Percentiles rank a stretch among this genome's conserved stretches.
Conservation (phyloP, 2,888 invertebrate genomes). For the Athripsodes cinereus region DNA sequence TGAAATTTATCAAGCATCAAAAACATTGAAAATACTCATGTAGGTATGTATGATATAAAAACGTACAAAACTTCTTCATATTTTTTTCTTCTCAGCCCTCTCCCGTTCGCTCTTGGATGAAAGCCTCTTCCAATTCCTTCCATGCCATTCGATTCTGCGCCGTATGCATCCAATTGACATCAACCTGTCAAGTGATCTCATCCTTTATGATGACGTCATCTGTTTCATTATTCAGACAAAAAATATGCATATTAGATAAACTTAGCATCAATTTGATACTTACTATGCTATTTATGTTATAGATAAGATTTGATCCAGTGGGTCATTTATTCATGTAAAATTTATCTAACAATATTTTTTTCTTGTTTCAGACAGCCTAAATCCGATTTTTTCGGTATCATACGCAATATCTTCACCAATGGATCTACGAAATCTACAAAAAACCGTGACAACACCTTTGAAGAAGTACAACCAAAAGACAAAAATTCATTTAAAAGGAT, state of each 20-base stretch:
- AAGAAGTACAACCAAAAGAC: neutral
- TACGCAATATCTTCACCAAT: conserved; percentile 12
- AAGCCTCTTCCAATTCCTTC: neutral
- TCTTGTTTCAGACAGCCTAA: conserved; percentile 15
- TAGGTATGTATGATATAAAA: too few relatives aligned
- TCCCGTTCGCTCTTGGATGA: neutral
- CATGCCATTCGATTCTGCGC: neutral
- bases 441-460: neutral
- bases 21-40: too few relatives aligned
- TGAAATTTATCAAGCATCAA: too few relatives aligned
- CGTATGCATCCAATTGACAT: too few relatives aligned
- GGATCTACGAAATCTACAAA: neutral
- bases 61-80: too few relatives aligned
- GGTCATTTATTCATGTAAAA: neutral
- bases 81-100: neutral
- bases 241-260: too few relatives aligned
- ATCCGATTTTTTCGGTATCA: conserved; percentile 13
- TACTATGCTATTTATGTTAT: too few relatives aligned
- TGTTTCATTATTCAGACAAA: too few relatives aligned
- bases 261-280: too few relatives aligned
- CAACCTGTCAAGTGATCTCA: too few relatives aligned
- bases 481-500: conserved; percentile 1
- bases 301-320: neutral
- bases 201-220: too few relatives aligned
- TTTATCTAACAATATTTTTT: neutral